Conservation (phyloP, 2,797 vertebrate genomes). For the Triplophysa yarkandensis region DNA sequence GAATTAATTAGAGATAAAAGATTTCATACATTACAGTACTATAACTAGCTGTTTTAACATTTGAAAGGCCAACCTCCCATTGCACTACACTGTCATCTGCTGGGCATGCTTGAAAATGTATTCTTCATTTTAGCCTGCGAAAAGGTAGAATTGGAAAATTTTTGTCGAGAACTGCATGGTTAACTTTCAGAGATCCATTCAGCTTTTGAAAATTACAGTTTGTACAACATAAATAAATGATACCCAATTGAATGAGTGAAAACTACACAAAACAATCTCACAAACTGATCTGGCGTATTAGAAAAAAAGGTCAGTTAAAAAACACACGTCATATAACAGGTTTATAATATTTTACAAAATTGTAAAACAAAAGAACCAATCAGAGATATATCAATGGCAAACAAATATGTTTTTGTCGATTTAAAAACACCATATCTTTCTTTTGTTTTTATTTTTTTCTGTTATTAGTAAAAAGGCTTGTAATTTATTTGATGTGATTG, state of each 20-base stretch:
- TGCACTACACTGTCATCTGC: conserved; percentile 32
- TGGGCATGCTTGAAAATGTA: conserved; percentile 12
- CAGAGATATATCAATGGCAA: no score
- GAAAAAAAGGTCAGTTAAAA: no score
- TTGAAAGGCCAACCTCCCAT: neutral
- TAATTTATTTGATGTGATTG: no score
- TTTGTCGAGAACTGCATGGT: neutral
- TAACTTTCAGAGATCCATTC: neutral
- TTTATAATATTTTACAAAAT: no score
- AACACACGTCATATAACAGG: no score
- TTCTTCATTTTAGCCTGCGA: neutral
- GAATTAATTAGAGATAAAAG: neutral
- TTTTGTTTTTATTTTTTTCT: no score
- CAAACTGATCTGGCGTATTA: neutral
- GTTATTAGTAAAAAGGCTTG: no score
- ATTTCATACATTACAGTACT: neutral
- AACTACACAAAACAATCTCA: neutral
- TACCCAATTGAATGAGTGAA: neutral
- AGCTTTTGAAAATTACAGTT: neutral
- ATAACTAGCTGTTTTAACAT: neutral
- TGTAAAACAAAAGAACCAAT: no score
- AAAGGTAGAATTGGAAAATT: neutral
- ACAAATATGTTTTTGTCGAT: no score
- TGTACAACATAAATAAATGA: neutral
- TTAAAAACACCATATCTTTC: no score